A percentile compares a stretch with the other conserved stretches of the same genome.
phyloP scores from a whole-genome alignment of 2,797 vertebrate species.

The Notoglanidium macrostoma region DNA sequence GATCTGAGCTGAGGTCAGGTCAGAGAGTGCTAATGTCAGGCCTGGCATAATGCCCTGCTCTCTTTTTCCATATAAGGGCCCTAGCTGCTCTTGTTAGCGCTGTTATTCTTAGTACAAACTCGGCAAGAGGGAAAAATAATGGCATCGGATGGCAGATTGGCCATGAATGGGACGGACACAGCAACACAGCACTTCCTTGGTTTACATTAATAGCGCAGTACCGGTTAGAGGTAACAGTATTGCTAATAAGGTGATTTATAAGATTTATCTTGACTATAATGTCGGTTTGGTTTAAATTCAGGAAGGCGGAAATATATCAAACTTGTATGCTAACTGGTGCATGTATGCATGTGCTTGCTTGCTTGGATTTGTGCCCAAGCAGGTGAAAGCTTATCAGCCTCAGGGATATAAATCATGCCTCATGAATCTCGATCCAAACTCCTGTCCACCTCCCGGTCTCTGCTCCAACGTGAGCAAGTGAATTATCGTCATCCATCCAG shows the following conservation, averaged over 20 bases:
- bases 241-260: not conserved
- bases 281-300: not conserved
- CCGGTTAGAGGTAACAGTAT: no score
- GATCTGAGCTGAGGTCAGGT: slow-evolving; percentile 33
- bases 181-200: slow-evolving; percentile 22
- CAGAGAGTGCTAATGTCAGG: slow-evolving; percentile 38
- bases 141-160: slow-evolving; percentile 42
- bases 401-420: slow-evolving; percentile 18
- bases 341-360: not conserved
- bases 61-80: slow-evolving; percentile 56
- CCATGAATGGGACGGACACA: slow-evolving; percentile 36
- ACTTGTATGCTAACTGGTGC: not conserved
- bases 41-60: slow-evolving; percentile 36
- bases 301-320: not conserved
- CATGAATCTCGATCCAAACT: slow-evolving; percentile 1
- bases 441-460: slow-evolving; percentile 9
- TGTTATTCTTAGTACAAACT: slow-evolving; percentile 58
- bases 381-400: slow-evolving; percentile 22
- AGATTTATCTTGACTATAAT: not conserved
- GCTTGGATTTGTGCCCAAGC: not conserved
- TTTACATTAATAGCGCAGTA: not conserved
- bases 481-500: slow-evolving; percentile 16
- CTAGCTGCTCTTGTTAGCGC: slow-evolving; percentile 35
- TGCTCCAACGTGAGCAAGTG: slow-evolving; percentile 7
- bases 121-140: slow-evolving; percentile 28